Base-by-base conservation (phyloP, 2,113 vertebrate genomes). In the Crotalus helleri region DNA sequence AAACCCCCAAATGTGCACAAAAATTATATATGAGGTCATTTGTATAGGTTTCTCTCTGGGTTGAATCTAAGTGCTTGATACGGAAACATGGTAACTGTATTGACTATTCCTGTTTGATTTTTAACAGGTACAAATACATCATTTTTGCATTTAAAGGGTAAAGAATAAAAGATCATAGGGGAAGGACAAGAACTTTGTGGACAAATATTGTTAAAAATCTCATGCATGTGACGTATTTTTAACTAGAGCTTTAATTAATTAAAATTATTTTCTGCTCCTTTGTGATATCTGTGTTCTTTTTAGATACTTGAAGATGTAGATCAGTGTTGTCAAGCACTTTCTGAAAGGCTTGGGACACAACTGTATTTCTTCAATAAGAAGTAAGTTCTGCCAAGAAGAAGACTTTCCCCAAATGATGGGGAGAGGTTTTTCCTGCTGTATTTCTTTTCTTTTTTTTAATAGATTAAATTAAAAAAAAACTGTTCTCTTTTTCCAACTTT, bases 231-330 rank as follows among this genome's bases (percentile, higher is more conserved):
- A 69, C 8, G n/a, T 74, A 81, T 74, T 74, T 39, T 74, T 74
- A 19, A 74, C n/a, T 81, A 19, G 39, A 39, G n/a, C 5, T 81
- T 39, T 39, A 81, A 17, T 81, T 81, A 33, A 44, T 44, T 44
- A 81, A 81, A 44, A 81, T 9, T 39, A 81, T 21, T 19, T 44
- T 44, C 74, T 49, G 24, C 54, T 58, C 17, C 24, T 57, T 19
- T 4, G 7, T 23, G 53, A 58, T 39, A 57, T 21, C 21, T 39
- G 3, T 57, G 19, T 89, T 33, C 33, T 89, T 89, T 92, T 95
- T 95, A 99, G 99, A 99, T 99, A 29, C 98, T 99, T 96, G 99
- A 99, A 96, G 99, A 99, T 64, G 98, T 99, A 92, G 99, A 98
- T 97, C 99, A 99, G 96, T 99, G 99, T 97, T 99, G 98, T 95